Conservation (phyloP, 92 coral and sea anemone species). For the Galaxea fascicularis region DNA sequence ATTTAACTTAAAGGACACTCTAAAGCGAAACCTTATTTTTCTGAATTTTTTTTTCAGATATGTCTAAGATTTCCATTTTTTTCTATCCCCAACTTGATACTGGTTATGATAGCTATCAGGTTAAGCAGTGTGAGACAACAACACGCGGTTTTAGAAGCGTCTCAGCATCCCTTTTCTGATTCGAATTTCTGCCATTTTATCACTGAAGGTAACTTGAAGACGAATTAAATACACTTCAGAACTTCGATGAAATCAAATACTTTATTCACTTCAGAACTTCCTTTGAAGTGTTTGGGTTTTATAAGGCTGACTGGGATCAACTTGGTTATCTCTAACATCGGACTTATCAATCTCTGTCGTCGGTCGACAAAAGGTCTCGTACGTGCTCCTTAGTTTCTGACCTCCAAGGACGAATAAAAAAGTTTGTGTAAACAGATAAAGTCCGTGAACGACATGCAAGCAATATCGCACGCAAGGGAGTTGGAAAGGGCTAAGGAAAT, state of each 20-base stretch:
- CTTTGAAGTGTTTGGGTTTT: conserved; percentile 14
- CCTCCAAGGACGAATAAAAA: conserved; percentile 22
- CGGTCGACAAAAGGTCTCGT: conserved; percentile 11
- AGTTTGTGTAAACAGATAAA: conserved; percentile 37
- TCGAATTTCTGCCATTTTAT: conserved; percentile 6
- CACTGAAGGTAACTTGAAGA: no score
- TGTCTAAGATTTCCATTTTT: no score
- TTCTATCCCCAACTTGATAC: background rate
- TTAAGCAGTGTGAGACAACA: background rate
- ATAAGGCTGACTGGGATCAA: conserved; percentile 11
- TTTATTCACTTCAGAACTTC: no score
- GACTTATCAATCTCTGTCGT: conserved; percentile 36
- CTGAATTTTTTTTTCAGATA: background rate
- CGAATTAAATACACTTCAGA: no score
- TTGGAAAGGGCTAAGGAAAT: background rate
- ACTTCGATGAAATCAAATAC: no score
- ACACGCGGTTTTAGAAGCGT: background rate
- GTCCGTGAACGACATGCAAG: background rate
- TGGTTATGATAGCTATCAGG: background rate
- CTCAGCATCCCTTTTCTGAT: background rate
- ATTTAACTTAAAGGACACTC: background rate
- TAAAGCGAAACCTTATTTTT: background rate
- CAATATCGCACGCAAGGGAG: background rate
- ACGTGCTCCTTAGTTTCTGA: conserved; percentile 2
- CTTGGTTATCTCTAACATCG: conserved; percentile 21